Conservation (phyloP, 2,888 invertebrate species). For the Drosophila prolongata region DNA sequence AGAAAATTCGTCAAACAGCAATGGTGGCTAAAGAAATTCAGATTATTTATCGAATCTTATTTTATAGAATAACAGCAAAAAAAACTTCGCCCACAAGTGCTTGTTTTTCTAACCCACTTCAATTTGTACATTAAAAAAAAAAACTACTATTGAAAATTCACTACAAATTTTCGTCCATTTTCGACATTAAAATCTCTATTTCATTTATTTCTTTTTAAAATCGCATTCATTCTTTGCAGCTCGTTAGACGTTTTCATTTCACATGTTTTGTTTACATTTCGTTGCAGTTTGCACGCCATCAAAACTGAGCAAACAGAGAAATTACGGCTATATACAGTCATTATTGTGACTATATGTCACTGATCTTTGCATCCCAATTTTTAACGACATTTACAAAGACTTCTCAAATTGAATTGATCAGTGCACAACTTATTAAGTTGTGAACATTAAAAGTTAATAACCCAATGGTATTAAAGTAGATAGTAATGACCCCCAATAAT, state of each 20-base stretch:
- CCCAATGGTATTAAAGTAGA: too few species aligned
- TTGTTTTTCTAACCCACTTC: too few species aligned
- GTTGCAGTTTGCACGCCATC: conserved; percentile 19
- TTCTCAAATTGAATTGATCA: neutral
- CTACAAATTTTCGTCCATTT: too few species aligned
- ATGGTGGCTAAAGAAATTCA: neutral
- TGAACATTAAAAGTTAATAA: too few species aligned
- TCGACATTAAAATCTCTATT: too few species aligned
- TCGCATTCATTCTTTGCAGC: conserved; percentile 4
- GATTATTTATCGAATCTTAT: neutral
- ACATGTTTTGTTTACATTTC: conserved; percentile 16
- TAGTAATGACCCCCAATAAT: too few species aligned
- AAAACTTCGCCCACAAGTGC: neutral
- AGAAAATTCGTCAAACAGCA: conserved; percentile 2
- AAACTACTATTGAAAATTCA: too few species aligned
- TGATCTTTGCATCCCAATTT: conserved; percentile 9
- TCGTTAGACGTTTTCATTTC: conserved; percentile 2
- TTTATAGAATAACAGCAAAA: too few species aligned
- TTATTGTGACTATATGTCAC: neutral
- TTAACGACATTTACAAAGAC: neutral
- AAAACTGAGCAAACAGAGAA: conserved; percentile 13
- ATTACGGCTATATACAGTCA: neutral
- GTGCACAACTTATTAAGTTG: too few species aligned
- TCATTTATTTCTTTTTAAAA: neutral
- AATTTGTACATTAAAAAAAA: too few species aligned